Evolutionary conservation across 2,113 vertebrate species (phyloP), one percentile per base, ranked within the genome.

Genomic region (Scomber scombrus): DNA sequence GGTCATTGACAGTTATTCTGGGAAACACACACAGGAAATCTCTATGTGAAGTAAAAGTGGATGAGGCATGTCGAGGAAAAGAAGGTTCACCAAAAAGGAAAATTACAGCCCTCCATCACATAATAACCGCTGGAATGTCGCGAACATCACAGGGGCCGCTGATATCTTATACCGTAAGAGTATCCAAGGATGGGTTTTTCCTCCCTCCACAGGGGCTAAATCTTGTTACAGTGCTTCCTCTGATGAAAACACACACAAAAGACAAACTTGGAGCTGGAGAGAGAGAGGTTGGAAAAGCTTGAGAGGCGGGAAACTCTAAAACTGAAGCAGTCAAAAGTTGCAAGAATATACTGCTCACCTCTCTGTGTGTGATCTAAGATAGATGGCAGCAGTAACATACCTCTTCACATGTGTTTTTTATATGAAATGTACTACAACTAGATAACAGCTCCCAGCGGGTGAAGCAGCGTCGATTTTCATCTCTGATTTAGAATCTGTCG

Each of bases 221-320:
- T 64, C 34, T 82, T 51, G 62, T 87, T 84, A 65, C 63, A 74
- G 31, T 11, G 70, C 71, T 84, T 88, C 78, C 86, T 78, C 72
- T 72, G 85, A 84, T 86, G 86, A 91, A 82, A 89, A 90, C 68
- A 0, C 9, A 5, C 79, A 75, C 70, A 86, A 86, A 78, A 78
- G 85, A 85, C 75, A 82, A 79, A 88, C 23, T 1, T 26, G 23
- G 23, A 26, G 87, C 50, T 58, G 26, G 80, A 90, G 69, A 80
- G 23, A 11, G 16, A 71, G 55, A 52, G 31, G 23, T 56, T 23
- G 62, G 26, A 23, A 52, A 64, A 68, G 45, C 11, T 11, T 57
- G 21, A 69, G 31, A 76, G 18, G 13, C 3, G n/a, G 71, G 64
- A 23, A 23, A 58, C 56, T 66, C 49, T 75, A n/a, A 65, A 69